A percentile compares a stretch with the other conserved stretches of the same genome.
phyloP scores from a whole-genome alignment of 2,113 vertebrate species.

The Sylvietta virens region DNA sequence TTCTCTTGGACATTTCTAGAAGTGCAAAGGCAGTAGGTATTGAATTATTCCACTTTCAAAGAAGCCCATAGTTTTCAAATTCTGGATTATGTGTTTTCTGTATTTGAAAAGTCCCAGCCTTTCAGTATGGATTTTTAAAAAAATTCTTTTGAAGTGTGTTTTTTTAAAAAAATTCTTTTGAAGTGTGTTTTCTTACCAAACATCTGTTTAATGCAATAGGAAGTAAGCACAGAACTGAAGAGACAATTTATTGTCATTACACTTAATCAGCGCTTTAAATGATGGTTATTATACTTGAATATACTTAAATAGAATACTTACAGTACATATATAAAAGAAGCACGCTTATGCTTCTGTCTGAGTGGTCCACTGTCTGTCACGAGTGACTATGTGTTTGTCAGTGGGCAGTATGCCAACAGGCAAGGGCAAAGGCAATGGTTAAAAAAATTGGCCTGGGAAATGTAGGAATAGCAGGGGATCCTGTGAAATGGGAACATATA shows the following conservation, averaged over 20 bases:
- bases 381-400: background rate
- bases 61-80: background rate
- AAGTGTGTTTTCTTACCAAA: background rate
- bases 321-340: background rate
- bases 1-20: background rate
- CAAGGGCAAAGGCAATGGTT: background rate
- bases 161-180: background rate
- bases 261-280: background rate
- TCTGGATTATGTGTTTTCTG: background rate
- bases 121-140: background rate
- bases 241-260: background rate
- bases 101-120: background rate
- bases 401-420: background rate
- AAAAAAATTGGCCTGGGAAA: background rate
- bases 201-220: background rate
- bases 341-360: background rate
- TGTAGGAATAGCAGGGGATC: background rate
- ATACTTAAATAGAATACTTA: background rate
- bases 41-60: background rate
- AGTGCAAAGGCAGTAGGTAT: background rate
- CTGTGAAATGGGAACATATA: background rate
- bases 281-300: background rate
- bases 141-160: background rate
- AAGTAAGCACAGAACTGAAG: background rate
- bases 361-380: background rate